Evolutionary conservation across 2,797 vertebrate genomes (phyloP).

Genomic region (Phataginus tricuspis): DNA sequence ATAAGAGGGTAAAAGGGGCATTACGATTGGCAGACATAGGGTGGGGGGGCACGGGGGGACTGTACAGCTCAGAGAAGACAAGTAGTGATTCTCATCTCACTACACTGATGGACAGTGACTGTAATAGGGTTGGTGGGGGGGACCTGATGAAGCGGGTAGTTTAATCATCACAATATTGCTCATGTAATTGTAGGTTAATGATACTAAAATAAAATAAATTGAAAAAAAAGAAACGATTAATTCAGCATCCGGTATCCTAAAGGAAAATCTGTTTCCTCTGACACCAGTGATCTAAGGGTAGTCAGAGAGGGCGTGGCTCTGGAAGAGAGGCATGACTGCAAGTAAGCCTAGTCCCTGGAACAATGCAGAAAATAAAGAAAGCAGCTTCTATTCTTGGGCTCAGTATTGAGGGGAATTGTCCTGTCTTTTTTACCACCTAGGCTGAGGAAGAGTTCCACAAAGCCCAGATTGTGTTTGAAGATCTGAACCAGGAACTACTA

Average conservation of each 20-base stretch:
- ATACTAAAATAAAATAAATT: too few relatives aligned
- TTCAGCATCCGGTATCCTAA: background rate
- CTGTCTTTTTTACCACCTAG: conserved; percentile 80
- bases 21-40: too few relatives aligned
- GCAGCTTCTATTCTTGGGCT: background rate
- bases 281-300: background rate
- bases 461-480: conserved; percentile 92
- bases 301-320: background rate
- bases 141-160: too few relatives aligned
- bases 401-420: background rate
- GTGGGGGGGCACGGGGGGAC: too few relatives aligned
- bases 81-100: too few relatives aligned
- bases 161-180: too few relatives aligned
- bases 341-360: background rate
- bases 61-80: too few relatives aligned
- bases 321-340: background rate
- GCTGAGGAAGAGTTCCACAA: conserved; percentile 93
- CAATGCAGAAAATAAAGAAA: background rate
- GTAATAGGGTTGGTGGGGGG: too few relatives aligned
- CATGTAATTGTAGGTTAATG: too few relatives aligned
- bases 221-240: conserved; percentile 38
- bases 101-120: too few relatives aligned
- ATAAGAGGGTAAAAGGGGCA: too few relatives aligned
- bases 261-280: conserved; percentile 5
- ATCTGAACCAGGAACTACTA: conserved; percentile 93